These are phyloP conservation scores for Gorsachius magnificus DNA, from an alignment of 2,797 vertebrate genomes.

Conservation along the genomic window DNA sequence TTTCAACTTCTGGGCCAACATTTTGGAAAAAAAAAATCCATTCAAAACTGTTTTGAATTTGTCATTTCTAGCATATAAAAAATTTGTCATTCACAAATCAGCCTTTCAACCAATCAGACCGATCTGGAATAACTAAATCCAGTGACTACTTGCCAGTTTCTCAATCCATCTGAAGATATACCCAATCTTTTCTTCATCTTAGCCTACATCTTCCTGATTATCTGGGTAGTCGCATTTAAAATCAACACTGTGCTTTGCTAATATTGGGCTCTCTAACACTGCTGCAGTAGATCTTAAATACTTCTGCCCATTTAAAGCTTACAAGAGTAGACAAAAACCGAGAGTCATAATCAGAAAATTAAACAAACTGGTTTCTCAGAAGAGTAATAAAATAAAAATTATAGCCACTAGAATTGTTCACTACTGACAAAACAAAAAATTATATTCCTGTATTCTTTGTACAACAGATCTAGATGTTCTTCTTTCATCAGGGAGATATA, in stretches of 20 bases:
- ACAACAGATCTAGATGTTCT: not conserved
- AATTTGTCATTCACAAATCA: not conserved
- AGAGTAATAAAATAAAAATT: not conserved
- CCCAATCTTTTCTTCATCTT: not conserved
- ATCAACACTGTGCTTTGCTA: not conserved
- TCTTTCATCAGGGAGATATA: not conserved
- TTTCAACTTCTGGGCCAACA: not conserved
- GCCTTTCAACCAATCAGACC: not conserved
- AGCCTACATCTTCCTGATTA: not conserved
- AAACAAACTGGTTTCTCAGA: not conserved
- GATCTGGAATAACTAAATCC: not conserved
- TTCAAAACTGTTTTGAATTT: not conserved
- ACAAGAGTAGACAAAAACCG: not conserved
- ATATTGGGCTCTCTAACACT: not conserved
- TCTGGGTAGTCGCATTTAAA: not conserved
- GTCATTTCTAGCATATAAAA: not conserved
- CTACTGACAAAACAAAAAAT: not conserved
- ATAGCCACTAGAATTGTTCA: not conserved
- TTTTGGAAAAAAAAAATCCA: not conserved
- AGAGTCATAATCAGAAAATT: not conserved
- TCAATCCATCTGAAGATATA: not conserved
- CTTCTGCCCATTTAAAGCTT: not conserved
- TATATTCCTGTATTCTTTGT: not conserved
- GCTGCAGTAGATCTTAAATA: not conserved
- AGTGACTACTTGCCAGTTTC: not conserved